Evolutionary conservation across 2,888 invertebrate species (phyloP).

Genomic region (Unio pictorum): DNA sequence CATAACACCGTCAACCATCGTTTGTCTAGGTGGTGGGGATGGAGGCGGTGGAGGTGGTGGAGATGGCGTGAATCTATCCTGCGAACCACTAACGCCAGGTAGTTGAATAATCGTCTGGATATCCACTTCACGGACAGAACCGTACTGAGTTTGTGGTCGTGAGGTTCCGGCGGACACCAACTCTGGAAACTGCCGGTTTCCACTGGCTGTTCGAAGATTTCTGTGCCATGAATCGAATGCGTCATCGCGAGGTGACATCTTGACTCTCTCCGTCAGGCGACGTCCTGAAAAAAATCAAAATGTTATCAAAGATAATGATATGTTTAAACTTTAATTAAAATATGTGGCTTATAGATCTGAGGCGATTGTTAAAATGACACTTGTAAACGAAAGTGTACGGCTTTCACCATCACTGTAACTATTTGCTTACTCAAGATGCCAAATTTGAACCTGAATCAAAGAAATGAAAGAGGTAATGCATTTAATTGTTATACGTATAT

Average conservation of each 20-base stretch:
- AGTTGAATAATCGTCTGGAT: no score
- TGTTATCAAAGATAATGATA: background rate
- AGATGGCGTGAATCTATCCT: background rate
- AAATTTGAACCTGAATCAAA: no score
- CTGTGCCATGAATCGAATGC: constrained; percentile 22
- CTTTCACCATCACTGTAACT: no score
- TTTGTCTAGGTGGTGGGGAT: constrained; percentile 20
- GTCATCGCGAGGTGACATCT: constrained; percentile 18
- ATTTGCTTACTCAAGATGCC: no score
- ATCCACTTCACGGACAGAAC: no score
- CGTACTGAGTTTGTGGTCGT: background rate
- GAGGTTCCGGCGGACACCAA: constrained; percentile 10
- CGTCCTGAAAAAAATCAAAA: constrained; percentile 20
- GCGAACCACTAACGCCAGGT: no score
- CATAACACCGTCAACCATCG: constrained; percentile 28
- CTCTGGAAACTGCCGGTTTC: constrained; percentile 24
- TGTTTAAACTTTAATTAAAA: background rate
- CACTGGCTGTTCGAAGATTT: constrained; percentile 24
- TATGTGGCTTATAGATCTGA: no score
- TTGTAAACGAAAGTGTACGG: no score
- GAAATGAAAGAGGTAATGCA: background rate
- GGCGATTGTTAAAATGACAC: no score
- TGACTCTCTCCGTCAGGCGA: constrained; percentile 24
- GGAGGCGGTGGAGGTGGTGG: constrained; percentile 7
- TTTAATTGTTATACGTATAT: constrained; percentile 1